Evolutionary conservation across 2,888 invertebrate species (phyloP), one percentile per base, ranked within the genome.

Genomic region (Drosophila suboccidentalis): DNA sequence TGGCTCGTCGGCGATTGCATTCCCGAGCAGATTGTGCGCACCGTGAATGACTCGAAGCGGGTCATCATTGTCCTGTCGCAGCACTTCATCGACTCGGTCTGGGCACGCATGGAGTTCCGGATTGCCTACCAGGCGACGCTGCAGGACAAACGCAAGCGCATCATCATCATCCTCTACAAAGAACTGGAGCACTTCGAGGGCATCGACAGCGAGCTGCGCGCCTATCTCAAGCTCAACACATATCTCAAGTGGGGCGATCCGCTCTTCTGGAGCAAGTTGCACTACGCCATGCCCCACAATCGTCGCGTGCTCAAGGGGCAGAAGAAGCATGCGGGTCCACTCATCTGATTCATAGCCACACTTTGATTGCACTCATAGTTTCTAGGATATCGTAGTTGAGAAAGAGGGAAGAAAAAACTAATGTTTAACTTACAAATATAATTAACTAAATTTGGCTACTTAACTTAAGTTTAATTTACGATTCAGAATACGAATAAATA

Each of bases 201-300:
- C 70, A 93, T 96, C 54, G 96, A 96, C 83, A 93, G 94, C 0
- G 95, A 95, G 76, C 93, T 96, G 61, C 94, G 95, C 80, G 94
- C 95, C 3, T 96, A 96, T 90, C 92, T 97, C 11, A 94, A 94
- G 69, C 95, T 94, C 89, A 96, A 96, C 90, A 97, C 97, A 0
- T 97, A 97, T 90, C 94, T 97, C 17, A 95, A 95, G 85, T 96
- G 96, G 96, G 96, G 95, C 3, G 96, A 97, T 87, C 95, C 95
- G 1, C 95, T 95, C 94, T 97, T 97, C 91, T 97, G 96, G 96
- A 94, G 95, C 72, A 96, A 96, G 89, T 92, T 97, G 54, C 93
- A 94, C 44, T 96, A 95, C 88, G 96, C 96, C 11, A 92, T 96
- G 83, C 96, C 95, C 0, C 95, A 95, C 62, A 86, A 86, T 61